Evolutionary conservation across 2,797 vertebrate species (phyloP).

Genomic region (Numenius phaeopus): DNA sequence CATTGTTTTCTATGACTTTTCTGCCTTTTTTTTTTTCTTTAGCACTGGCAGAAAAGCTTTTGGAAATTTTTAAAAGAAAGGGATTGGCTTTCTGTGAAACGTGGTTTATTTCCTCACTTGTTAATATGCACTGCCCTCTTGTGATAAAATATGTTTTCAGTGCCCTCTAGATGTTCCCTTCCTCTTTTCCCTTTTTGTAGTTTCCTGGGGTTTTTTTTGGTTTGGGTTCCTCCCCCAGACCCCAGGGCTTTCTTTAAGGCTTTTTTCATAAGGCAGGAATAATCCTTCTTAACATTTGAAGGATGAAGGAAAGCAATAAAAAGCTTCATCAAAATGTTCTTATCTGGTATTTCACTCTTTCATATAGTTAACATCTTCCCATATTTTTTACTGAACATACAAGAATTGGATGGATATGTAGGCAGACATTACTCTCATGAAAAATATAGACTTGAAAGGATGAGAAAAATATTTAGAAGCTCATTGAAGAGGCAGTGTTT

Average conservation of each 20-base stretch:
- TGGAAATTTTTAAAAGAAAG: background rate
- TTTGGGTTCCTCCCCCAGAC: background rate
- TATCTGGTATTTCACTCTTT: background rate
- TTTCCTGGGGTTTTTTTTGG: rapidly evolving
- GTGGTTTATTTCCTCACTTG: background rate
- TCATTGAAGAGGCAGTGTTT: background rate
- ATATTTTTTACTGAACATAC: background rate
- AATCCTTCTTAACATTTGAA: background rate
- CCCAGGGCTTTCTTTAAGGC: background rate
- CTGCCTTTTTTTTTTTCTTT: background rate
- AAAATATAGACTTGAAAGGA: background rate
- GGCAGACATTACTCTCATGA: background rate
- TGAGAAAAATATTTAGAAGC: background rate
- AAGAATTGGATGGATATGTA: background rate
- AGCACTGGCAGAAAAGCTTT: background rate
- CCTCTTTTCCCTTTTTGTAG: background rate
- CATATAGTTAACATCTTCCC: background rate
- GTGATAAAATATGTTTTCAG: background rate
- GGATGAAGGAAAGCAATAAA: background rate
- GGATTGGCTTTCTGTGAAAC: background rate
- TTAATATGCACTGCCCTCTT: conserved; percentile 61
- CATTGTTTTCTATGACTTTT: background rate
- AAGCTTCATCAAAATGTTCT: background rate
- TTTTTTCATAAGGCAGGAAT: background rate
- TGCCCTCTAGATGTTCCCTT: background rate